Percentiles rank a stretch among this genome's conserved stretches.
Evolutionary conservation across 1,140 invertebrate genomes (phyloP).

Genomic region (Hyposmocoma kahamanoa): DNA sequence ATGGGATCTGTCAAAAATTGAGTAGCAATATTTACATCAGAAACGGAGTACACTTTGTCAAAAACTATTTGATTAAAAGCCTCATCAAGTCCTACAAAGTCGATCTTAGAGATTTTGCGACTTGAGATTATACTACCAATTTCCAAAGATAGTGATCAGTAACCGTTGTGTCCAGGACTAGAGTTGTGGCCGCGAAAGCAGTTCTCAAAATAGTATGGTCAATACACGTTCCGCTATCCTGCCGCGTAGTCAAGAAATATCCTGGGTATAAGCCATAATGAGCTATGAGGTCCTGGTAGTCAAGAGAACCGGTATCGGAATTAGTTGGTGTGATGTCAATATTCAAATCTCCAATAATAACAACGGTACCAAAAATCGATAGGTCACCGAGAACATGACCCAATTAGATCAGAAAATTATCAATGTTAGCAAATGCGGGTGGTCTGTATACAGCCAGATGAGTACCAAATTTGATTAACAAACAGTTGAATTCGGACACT

Average conservation of each 20-base stretch:
- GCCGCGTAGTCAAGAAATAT: background rate
- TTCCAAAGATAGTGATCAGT: conserved; percentile 4
- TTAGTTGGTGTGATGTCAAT: conserved; percentile 2
- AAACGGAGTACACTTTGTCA: background rate
- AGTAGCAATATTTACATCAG: background rate
- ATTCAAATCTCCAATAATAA: conserved; percentile 9
- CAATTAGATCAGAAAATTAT: conserved; percentile 7
- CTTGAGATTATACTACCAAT: background rate
- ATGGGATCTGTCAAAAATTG: background rate
- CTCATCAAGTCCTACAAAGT: background rate
- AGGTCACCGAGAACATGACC: background rate
- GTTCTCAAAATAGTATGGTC: conserved; percentile 4
- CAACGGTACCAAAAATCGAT: background rate
- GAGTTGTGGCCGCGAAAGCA: background rate
- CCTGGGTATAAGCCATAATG: conserved; percentile 10
- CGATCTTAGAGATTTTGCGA: background rate
- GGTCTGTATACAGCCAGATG: conserved; percentile 11
- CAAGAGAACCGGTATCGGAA: background rate
- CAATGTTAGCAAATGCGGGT: background rate
- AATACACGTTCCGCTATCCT: conserved; percentile 1
- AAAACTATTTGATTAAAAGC: background rate
- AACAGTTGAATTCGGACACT: background rate
- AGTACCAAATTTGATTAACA: background rate
- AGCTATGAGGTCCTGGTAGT: conserved; percentile 7
- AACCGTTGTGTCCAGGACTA: background rate